Evolutionary conservation across 2,113 vertebrate genomes (phyloP), one percentile per base, ranked within the genome.

Genomic region (Camelus bactrianus): DNA sequence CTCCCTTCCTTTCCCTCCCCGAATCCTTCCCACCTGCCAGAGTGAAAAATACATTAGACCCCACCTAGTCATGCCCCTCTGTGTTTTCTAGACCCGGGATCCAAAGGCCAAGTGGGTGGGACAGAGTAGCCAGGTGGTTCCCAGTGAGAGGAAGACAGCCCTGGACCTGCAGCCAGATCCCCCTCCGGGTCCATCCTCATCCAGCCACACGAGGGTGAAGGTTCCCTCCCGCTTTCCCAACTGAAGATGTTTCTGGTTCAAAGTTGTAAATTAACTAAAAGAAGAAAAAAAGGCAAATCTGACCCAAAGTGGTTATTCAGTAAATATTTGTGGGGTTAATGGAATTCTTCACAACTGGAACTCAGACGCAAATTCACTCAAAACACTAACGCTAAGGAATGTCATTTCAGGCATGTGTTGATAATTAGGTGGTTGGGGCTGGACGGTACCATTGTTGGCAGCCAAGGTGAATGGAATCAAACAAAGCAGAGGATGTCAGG

Each of bases 311-410:
- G 64, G 42, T 93, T 96, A 75, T 94, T 80, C 65, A 88, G 54
- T 84, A 90, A 94, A 91, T 90, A 80, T 80, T 83, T 89, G 87
- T 91, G 72, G 93, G 93, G 72, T 13, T 72, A 76, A 94, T 65
- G 69, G 70, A 80, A 94, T 85, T 91, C 81, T 88, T 94, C 52
- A 52, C 86, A 88, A 92, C 75, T 80, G 58, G 80, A 90, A 83
- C 75, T 67, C 77, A 76, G 91, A 87, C 65, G 35, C 30, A 60
- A 81, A 97, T 48, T 80, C 75, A 54, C 65, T 64, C 10, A 50
- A 54, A 92, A 91, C 50, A 54, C 11, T 46, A 46, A 73, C 17
- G 67, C 35, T 64, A 38, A 90, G 96, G 90, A 94, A 70, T 35
- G 19, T 6, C 54, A 50, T 38, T 93, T 82, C 75, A 42, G 64